Conservation (phyloP, 2,888 invertebrate genomes). For the Emmelina monodactyla region DNA sequence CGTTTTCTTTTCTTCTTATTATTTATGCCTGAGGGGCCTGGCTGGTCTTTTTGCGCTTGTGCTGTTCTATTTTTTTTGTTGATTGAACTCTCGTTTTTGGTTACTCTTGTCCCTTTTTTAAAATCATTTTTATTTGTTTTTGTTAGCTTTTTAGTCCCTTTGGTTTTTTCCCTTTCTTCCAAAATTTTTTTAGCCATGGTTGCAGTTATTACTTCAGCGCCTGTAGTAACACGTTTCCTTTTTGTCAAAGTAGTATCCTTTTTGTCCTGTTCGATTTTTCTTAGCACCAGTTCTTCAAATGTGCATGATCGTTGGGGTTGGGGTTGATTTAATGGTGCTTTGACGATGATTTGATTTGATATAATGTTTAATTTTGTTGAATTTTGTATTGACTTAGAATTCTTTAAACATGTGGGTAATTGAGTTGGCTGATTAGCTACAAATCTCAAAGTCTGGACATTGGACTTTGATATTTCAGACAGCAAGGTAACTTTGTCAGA, state of each 20-base stretch:
- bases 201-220: not conserved
- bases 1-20: slow-evolving; percentile 8
- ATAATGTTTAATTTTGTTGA: not conserved
- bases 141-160: slow-evolving; percentile 5
- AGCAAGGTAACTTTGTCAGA: not conserved
- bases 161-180: slow-evolving; percentile 5
- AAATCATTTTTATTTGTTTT: slow-evolving; percentile 2
- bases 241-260: not conserved
- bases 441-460: not conserved
- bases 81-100: not conserved
- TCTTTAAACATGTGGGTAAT: not conserved
- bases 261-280: slow-evolving; percentile 1
- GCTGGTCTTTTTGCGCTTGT: slow-evolving; percentile 3
- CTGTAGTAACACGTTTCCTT: not conserved
- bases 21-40: slow-evolving; percentile 8
- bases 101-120: no score
- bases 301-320: not conserved
- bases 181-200: slow-evolving; percentile 2
- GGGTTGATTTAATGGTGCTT: not conserved
- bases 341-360: not conserved
- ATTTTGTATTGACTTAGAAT: not conserved
- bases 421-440: not conserved
- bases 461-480: not conserved
- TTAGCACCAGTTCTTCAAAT: not conserved
- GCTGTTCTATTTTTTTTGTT: no score